Base-by-base conservation (phyloP, 1,140 invertebrate genomes). In the Aphaenogaster rudis region DNA sequence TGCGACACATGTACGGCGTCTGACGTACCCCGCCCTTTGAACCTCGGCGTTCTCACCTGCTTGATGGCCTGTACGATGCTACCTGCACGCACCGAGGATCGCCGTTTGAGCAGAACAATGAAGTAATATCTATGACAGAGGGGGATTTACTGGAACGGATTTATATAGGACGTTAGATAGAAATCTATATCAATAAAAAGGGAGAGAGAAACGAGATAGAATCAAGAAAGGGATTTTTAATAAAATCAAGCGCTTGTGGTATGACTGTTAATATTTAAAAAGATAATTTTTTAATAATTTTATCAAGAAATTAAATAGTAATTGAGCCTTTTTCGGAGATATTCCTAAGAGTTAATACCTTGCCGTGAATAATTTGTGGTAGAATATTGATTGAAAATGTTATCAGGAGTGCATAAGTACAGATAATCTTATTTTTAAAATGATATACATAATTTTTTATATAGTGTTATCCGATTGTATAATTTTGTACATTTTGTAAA, bases 21-120 rank as follows among this genome's bases (percentile, higher is more conserved):
- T 42, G n/a, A 39, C 9, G 63, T 52, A 54, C 11, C 79, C 11
- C 54, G 52, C 54, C 54, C 69, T 82, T 82, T 82, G 67, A 82
- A 82, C 57, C 69, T 61, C 69, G 39, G 6, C 11, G 28, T 84
- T 84, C 54, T 59, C 80, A 76, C 80, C 80, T 84, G 69, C 42
- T 76, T 63, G 48, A 28, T 76, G 28, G 28, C 13, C 36, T 48
- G n/a, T 48, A 28, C 78, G n/a, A 28, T 9, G n/a, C 50, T 57
- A 52, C 48, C 39, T 69, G 57, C 17, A 11, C 50, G 63, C 45
- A 17, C 45, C 45, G 21, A 21, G 13, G 13, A n/a, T 81, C n/a
- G 15, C 9, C 66, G 21, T 71, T 59, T 59, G 15, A 42, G 11
- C 9, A 1, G 48, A 54, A 52, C 15, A n/a, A 54, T 21, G 33